Evolutionary conservation across 2,888 invertebrate genomes (phyloP).

Genomic region (Latrodectus elegans): DNA sequence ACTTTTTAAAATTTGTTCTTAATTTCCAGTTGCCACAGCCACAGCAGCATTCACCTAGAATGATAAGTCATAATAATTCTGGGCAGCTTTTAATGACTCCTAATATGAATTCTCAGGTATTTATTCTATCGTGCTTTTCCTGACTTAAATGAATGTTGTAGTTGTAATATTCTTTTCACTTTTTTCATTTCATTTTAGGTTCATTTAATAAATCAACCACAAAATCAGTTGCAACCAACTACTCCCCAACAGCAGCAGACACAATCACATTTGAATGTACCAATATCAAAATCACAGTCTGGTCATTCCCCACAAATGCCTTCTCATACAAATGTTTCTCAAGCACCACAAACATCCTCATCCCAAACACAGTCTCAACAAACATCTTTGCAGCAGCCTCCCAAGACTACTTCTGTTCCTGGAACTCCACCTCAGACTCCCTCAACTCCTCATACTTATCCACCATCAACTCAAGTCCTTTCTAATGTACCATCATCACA

Average conservation of each 20-base stretch:
- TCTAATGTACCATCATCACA: slow-evolving; percentile 67
- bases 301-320: slow-evolving; percentile 59
- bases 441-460: slow-evolving; percentile 66
- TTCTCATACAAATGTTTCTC: slow-evolving; percentile 31
- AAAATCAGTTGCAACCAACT: slow-evolving; percentile 58
- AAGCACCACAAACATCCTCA: slow-evolving; percentile 69
- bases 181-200: slow-evolving; percentile 39
- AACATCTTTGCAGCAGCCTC: slow-evolving; percentile 68
- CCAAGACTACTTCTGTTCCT: slow-evolving; percentile 68
- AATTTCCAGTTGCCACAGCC: slow-evolving; percentile 9
- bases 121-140: neutral
- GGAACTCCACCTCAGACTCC: slow-evolving; percentile 70
- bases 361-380: slow-evolving; percentile 70
- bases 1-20: too few relatives aligned
- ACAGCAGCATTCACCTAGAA: slow-evolving; percentile 31
- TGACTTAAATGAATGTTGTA: neutral
- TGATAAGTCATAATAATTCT: slow-evolving; percentile 42
- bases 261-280: slow-evolving; percentile 69
- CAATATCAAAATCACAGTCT: slow-evolving; percentile 42
- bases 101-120: slow-evolving; percentile 53
- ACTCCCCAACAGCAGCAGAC: slow-evolving; percentile 74
- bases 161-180: neutral
- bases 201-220: slow-evolving; percentile 65
- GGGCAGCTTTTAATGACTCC: slow-evolving; percentile 46
- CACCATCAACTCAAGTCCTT: slow-evolving; percentile 63